Evolutionary conservation across 2,797 vertebrate species (phyloP).

Genomic region (Babyrousa celebensis): DNA sequence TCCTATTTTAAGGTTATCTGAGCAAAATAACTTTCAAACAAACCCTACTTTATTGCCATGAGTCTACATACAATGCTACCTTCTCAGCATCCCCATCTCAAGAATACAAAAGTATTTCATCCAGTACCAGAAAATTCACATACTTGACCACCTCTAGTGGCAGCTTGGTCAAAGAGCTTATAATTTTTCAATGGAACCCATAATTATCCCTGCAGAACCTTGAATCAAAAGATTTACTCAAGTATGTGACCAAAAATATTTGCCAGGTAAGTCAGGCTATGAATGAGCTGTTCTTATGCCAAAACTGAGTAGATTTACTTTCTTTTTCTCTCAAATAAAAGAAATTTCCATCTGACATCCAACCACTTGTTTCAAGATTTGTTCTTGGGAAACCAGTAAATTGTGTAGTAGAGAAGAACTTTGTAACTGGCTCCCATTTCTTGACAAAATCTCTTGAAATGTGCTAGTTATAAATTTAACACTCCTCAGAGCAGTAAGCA

Average conservation of each 20-base stretch:
- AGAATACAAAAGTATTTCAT: neutral
- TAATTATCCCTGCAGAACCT: neutral
- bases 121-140: neutral
- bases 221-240: conserved; percentile 42
- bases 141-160: neutral
- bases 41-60: neutral
- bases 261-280: neutral
- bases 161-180: neutral
- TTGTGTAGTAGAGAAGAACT: neutral
- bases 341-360: neutral
- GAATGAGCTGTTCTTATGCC: neutral
- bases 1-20: conserved; percentile 59
- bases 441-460: conserved; percentile 43
- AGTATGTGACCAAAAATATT: conserved; percentile 32
- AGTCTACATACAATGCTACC: neutral
- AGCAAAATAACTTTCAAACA: conserved; percentile 33
- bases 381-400: conserved; percentile 26
- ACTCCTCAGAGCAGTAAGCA: conserved; percentile 45
- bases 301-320: conserved; percentile 46
- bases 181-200: neutral
- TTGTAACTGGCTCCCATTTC: conserved; percentile 21
- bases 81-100: neutral
- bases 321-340: neutral
- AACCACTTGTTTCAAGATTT: conserved; percentile 11
- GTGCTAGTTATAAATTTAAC: conserved; percentile 38